Base-by-base conservation (phyloP, 1,140 invertebrate genomes). In the Chironomus tepperi region DNA sequence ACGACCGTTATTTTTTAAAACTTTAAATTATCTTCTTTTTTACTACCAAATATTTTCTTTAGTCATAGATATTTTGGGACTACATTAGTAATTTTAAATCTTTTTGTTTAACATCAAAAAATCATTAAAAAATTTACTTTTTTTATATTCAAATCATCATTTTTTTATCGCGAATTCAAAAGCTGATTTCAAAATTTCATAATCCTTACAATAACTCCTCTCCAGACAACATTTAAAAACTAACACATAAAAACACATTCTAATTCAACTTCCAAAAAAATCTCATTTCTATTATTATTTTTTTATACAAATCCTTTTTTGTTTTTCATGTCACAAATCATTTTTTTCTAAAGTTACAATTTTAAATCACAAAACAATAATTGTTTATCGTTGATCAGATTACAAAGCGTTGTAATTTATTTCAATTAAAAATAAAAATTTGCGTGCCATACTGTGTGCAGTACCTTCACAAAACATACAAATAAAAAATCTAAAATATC, bases 41-140 rank as follows among this genome's bases (percentile, higher is more conserved):
- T 34, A 34, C 5, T 34, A 34, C 24, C 24, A 34, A n/a, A n/a
- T 34, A 34, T 1, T 34, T 34, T 34, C 5, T 34, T 34, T 34
- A 34, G 2, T 34, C 24, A 34, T 34, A 34, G 24, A 34, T 34
- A 34, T 34, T 34, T 34, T 34, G 24, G 24, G 24, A 34, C 24
- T 34, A 34, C 2, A 34, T 34, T 34, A 34, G 5, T 34, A 34
- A 34, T 34, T 34, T 34, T 34, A 34, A 34, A 34, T 34, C 24
- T 34, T 34, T 34, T 57, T 57, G 12, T 57, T 57, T 47, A 47
- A n/a, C 12, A 15, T 12, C 43, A 47, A 57, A 6, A 34, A 70
- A 70, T 70, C 65, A 70, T 70, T 70, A 70, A 70, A 70, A 70
- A 70, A 70, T 70, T 70, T 70, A 70, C 65, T 70, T 70, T 70